These are phyloP conservation scores for Heteractis magnifica DNA, from an alignment of 92 coral and sea anemone genomes.

Conservation along the genomic window DNA sequence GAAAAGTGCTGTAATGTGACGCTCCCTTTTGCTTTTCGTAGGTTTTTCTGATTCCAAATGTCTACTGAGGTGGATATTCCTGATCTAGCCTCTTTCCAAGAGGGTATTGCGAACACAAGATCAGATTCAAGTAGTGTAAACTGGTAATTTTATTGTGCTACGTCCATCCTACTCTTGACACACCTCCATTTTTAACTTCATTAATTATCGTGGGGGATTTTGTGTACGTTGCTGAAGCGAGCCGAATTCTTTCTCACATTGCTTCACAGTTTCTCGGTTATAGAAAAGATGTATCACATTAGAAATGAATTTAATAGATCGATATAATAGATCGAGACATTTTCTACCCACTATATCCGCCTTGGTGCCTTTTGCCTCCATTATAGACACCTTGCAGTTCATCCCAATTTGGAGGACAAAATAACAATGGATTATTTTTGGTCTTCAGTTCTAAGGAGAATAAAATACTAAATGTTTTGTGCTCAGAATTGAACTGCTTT, in stretches of 20 bases:
- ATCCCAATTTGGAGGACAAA: no score
- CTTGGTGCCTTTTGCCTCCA: no score
- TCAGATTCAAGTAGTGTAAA: slow-evolving; percentile 61
- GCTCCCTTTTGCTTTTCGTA: neutral
- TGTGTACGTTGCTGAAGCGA: slow-evolving; percentile 9
- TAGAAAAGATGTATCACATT: neutral
- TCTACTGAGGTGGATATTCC: slow-evolving; percentile 64
- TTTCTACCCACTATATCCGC: no score
- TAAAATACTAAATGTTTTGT: no score
- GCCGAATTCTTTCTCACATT: neutral
- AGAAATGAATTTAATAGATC: neutral
- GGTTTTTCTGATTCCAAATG: slow-evolving; percentile 36
- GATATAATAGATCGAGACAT: neutral
- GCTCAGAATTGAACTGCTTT: no score
- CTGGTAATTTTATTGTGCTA: slow-evolving; percentile 48
- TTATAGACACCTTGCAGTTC: no score
- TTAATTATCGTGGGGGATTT: neutral
- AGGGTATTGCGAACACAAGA: slow-evolving; percentile 54
- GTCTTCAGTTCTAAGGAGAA: no score
- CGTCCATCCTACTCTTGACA: slow-evolving; percentile 8
- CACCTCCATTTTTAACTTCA: slow-evolving; percentile 11
- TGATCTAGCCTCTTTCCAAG: slow-evolving; percentile 51
- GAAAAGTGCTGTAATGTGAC: neutral
- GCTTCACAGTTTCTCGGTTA: neutral
- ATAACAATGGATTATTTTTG: no score